Evolutionary conservation across 2,113 vertebrate genomes (phyloP), one percentile per base, ranked within the genome.

Genomic region (Tretioscincus oriximinensis): DNA sequence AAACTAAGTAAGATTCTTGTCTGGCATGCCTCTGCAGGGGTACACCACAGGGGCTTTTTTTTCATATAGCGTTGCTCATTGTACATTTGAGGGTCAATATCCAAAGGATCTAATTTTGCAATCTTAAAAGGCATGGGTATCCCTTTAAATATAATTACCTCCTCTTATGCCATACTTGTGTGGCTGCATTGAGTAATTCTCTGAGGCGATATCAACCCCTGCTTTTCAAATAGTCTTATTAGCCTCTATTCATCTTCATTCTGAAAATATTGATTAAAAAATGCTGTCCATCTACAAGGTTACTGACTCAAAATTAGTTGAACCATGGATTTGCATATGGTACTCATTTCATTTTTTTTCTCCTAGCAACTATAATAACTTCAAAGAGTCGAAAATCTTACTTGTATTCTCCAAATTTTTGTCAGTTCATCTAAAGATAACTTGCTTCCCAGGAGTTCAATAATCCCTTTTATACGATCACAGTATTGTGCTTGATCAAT

Each of bases 351-450:
- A 83, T 54, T 41, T 14, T 35, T 49, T 21, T 22, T 41, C 11
- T 31, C 20, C n/a, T 58, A 3, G 5, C 12, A 28, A 21, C 28
- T 16, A 67, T 4, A 41, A 65, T 3, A 60, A n/a, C 8, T 45
- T 35, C 18, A 75, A n/a, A 72, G 21, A 18, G 28, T 22, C 47
- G 29, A 47, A 64, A 26, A 1, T 78, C 94, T 95, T 91, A 99
- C 98, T 96, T 99, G 98, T 94, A 99, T 99, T 91, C 89, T 98
- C 98, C 98, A 99, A 90, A 99, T 99, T 93, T 99, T 99, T 83
- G 97, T 97, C 80, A 99, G 97, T 74, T 99, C 98, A 73, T 99
- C 98, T 91, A 99, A 92, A 18, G 98, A 99, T 41, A 99, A 93
- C 94, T 99, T 99, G 93, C 98, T 99, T 81, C 98, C 98, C 89